Evolutionary conservation across 2,888 invertebrate species (phyloP), one percentile per base, ranked within the genome.

Genomic region (Chymomyza amoena): DNA sequence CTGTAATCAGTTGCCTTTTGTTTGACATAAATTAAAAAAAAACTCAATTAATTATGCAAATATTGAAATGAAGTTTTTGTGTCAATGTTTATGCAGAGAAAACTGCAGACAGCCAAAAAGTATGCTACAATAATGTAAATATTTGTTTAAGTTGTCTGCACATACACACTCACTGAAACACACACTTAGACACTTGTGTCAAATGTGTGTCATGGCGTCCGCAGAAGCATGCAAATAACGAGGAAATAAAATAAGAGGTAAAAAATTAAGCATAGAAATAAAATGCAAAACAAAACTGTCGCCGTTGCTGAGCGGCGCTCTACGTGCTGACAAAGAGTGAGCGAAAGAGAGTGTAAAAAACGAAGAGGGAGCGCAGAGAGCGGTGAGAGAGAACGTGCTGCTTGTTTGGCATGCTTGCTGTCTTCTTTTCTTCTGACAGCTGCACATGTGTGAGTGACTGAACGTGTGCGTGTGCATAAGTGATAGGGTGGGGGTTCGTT

Each of bases 41-140:
- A 87, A 87, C 81, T 76, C 81, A 77, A 87, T 84, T 87, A 87
- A 84, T 87, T 78, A 84, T 87, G 84, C 78, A 83, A 87, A 84
- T 83, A 78, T 79, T 79, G 75, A 76, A 72, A 65, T 73, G 74
- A 70, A 69, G 71, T 60, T 64, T 56, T 45, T 52, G 6, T 10
- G 54, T 54, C 36, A 64, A 64, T 56, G 68, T 75, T 70, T 70
- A 36, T 68, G 57, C 68, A 73, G 69, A 59, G 67, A 70, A 15
- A 20, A 3, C 51, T 20, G 50, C 16, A 54, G 54, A 32, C 64
- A 71, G 32, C 70, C 59, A 9, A 62, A 69, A 69, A 66, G 69
- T 67, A 62, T 50, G 66, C 60, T 54, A 67, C 64, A 66, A 62
- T 13, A 10, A 4, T 13, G 25, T n/a, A 28, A 59, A 13, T 28